Conservation (phyloP, 2,113 vertebrate species). For the Thryonomys swinderianus region DNA sequence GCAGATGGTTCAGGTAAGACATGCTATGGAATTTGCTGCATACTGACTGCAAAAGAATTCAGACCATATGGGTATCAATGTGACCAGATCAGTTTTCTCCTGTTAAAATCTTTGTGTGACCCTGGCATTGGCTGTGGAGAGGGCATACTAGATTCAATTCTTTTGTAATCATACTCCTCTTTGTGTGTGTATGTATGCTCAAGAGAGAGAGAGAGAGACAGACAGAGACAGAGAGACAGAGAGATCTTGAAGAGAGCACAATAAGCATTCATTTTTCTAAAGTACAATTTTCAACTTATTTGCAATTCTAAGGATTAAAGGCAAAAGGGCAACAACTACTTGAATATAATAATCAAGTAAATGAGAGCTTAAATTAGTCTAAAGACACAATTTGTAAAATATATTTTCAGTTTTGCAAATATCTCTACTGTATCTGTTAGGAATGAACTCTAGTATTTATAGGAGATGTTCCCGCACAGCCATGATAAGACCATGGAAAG, state of each 20-base stretch:
- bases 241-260: background rate
- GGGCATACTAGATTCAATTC: background rate
- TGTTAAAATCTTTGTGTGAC: background rate
- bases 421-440: background rate
- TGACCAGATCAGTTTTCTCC: background rate
- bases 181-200: background rate
- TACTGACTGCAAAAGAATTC: background rate
- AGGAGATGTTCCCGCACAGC: too few relatives aligned
- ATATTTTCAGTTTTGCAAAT: background rate
- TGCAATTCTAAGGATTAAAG: constrained; percentile 1
- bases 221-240: background rate
- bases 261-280: background rate
- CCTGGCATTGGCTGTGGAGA: background rate
- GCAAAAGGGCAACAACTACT: background rate
- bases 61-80: background rate
- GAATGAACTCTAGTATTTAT: background rate
- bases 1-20: constrained; percentile 95
- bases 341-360: constrained; percentile 37
- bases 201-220: background rate
- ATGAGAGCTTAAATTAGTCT: background rate
- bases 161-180: background rate
- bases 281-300: constrained; percentile 28
- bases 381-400: background rate
- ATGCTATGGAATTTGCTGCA: background rate
- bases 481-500: background rate